Base-by-base conservation (phyloP, 2,888 invertebrate species). In the Xestia ashworthii region DNA sequence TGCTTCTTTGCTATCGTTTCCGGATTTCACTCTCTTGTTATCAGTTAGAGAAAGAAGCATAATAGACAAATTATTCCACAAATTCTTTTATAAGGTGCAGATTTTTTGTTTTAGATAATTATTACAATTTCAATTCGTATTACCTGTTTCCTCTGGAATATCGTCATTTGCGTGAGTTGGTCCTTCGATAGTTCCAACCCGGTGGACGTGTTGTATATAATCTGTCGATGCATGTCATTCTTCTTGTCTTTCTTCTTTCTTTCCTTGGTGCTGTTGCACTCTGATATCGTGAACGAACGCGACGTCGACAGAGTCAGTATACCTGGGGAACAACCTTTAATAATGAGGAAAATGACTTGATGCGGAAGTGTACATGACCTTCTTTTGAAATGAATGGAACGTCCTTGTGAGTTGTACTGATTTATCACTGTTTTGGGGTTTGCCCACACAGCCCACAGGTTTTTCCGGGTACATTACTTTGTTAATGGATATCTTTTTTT, bases 61-160 rank as follows among this genome's bases (percentile, higher is more conserved):
- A 5, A 58, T 25, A 5, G 4, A 14, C 22, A 22, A n/a, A n/a
- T n/a, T n/a, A n/a, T n/a, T n/a, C n/a, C n/a, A 32, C 32, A 19
- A 32, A 38, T 62, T 19, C 1, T 62, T 38, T 60, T 19, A 19
- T 4, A 14, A 58, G 0, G 25, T 25, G 5, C 25, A 25, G n/a
- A 11, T 58, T 58, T 55, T 58, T 58, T 25, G 25, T 14, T 25
- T 14, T 6, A 58, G 5, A 25, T 25, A n/a, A 55, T 55, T 55
- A 9, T 22, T 22, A 14, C 25, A 58, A 25, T 25, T 58, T 58
- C 5, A 58, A 60, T 62, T 62, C 5, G 19, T 32, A 38, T 41
- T 82, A 96, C 97, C 94, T 98, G 98, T 91, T 98, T 98, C 83
- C 97, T 97, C 83, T 98, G 98, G 93, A 99, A 99, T 83, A 98